Conservation (phyloP, 2,888 invertebrate genomes). For the Ophion obscuratus region DNA sequence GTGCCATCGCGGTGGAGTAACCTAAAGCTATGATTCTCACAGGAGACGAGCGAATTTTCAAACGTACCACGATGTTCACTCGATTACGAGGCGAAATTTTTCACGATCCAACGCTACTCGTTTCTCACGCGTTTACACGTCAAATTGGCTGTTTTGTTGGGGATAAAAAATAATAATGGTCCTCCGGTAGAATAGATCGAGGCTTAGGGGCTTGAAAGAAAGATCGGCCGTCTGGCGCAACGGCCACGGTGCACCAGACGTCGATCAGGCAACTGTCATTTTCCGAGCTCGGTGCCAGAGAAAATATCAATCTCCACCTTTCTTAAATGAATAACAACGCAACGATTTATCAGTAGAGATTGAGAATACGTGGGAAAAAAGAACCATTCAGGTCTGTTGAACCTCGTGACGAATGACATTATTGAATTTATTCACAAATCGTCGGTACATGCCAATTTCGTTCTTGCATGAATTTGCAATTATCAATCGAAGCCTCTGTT, state of each 20-base stretch:
- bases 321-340: slow-evolving; percentile 76
- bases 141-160: not conserved
- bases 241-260: slow-evolving; percentile 72
- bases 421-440: slow-evolving; percentile 8
- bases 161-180: slow-evolving; percentile 6
- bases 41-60: not conserved
- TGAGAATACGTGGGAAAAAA: slow-evolving; percentile 69
- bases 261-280: slow-evolving; percentile 80
- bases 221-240: slow-evolving; percentile 22
- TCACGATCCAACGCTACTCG: not conserved
- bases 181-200: slow-evolving; percentile 23
- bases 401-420: not conserved
- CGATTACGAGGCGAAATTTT: not conserved
- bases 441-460: slow-evolving; percentile 47
- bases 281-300: slow-evolving; percentile 70
- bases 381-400: slow-evolving; percentile 53
- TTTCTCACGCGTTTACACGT: not conserved
- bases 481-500: slow-evolving; percentile 34
- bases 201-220: slow-evolving; percentile 6
- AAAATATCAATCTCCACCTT: slow-evolving; percentile 61
- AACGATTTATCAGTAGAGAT: slow-evolving; percentile 73
- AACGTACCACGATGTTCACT: not conserved
- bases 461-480: slow-evolving; percentile 22
- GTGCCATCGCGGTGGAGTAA: not conserved
- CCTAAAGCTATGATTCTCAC: slow-evolving; percentile 14